These are phyloP conservation scores for Cataglyphis livida DNA, from an alignment of 2,888 invertebrate species.

Conservation along the genomic window DNA sequence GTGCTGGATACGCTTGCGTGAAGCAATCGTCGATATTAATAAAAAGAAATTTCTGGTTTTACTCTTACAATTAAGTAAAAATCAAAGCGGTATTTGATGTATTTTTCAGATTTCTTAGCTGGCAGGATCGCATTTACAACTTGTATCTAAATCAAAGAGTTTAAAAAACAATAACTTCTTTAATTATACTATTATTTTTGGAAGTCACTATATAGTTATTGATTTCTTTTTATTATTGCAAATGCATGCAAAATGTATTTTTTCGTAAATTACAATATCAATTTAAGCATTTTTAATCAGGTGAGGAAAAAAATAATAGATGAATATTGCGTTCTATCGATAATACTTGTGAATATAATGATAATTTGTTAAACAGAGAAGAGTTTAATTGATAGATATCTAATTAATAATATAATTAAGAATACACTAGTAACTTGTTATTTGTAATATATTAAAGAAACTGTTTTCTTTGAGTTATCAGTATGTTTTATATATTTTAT, in stretches of 20 bases:
- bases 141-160: not conserved
- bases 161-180: not conserved
- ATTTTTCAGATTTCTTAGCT: not conserved
- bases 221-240: not conserved
- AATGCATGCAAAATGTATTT: conserved; percentile 5
- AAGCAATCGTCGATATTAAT: conserved; percentile 64
- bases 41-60: not conserved
- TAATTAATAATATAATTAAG: conserved; percentile 7
- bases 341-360: not conserved
- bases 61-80: conserved; percentile 14
- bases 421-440: not conserved
- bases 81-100: not conserved
- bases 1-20: conserved; percentile 70
- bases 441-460: not conserved
- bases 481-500: not conserved
- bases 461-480: not conserved
- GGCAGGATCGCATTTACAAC: not conserved
- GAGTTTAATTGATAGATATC: not conserved
- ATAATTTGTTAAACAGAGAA: not conserved
- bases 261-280: not conserved
- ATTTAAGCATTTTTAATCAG: not conserved
- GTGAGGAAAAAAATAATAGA: not conserved
- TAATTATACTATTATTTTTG: conserved; percentile 6
- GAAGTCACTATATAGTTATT: not conserved
- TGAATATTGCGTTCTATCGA: conserved; percentile 8